phyloP scores from a whole-genome alignment of 2,797 vertebrate genomes.

The Etheostoma perlongum region DNA sequence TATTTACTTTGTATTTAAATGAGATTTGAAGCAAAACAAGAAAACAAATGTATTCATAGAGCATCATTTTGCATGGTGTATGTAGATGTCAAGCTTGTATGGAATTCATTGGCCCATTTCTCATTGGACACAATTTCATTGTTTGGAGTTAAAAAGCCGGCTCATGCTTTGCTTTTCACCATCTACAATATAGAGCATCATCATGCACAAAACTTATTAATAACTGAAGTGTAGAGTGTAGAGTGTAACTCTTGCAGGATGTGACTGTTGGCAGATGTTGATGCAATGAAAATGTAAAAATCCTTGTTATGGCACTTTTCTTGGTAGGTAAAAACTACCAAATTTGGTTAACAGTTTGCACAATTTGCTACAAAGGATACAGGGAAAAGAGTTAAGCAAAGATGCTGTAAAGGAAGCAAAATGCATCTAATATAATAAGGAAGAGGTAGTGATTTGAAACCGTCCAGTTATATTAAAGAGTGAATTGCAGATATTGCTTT shows the following conservation, averaged over 20 bases:
- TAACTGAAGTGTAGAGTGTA: constrained; percentile 10
- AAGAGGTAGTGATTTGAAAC: constrained; percentile 8
- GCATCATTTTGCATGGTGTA: constrained; percentile 79
- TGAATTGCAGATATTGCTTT: constrained; percentile 45
- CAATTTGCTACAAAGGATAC: constrained; percentile 16
- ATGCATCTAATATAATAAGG: constrained; percentile 11
- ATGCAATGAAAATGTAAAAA: constrained; percentile 17
- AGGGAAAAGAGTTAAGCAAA: constrained; percentile 7
- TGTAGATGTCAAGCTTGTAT: constrained; percentile 80
- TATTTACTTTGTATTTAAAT: constrained; percentile 10
- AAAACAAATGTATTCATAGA: constrained; percentile 52
- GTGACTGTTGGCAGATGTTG: constrained; percentile 32
- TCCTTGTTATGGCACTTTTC: constrained; percentile 49
- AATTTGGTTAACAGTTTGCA: constrained; percentile 43
- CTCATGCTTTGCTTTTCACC: constrained; percentile 25
- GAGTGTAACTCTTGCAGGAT: constrained; percentile 24
- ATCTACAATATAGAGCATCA: constrained; percentile 35
- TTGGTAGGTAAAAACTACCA: constrained; percentile 35
- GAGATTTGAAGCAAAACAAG: constrained; percentile 44
- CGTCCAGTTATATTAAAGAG: constrained; percentile 15
- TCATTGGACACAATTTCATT: constrained; percentile 32
- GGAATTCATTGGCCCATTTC: constrained; percentile 59
- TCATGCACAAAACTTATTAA: constrained; percentile 46
- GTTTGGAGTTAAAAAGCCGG: constrained; percentile 26
- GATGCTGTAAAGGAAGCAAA: background rate